Percentiles rank a stretch among this genome's conserved stretches.
phyloP scores from a whole-genome alignment of 2,113 vertebrate genomes.

The Pelvicachromis taeniatus region DNA sequence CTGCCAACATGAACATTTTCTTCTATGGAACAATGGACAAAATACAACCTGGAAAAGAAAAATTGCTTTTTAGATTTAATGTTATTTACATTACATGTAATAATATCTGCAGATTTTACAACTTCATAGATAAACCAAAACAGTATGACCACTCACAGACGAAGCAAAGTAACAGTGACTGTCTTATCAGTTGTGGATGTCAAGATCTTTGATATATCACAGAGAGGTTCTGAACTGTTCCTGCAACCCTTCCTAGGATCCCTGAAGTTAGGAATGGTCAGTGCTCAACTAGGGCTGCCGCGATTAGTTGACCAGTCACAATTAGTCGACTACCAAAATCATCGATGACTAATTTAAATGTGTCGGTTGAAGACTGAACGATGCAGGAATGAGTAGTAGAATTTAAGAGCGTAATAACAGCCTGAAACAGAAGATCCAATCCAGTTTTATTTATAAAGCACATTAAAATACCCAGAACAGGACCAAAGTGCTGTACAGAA shows the following conservation, averaged over 20 bases:
- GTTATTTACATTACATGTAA: neutral
- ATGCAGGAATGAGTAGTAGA: too few relatives aligned
- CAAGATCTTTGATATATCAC: neutral
- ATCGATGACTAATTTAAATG: too few relatives aligned
- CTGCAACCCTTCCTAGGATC: neutral
- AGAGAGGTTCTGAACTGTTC: neutral
- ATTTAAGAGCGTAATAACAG: too few relatives aligned
- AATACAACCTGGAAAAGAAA: neutral
- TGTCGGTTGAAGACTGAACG: too few relatives aligned
- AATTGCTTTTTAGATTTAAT: neutral
- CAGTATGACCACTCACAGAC: neutral
- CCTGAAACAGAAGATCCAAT: too few relatives aligned
- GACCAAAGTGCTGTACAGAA: too few relatives aligned
- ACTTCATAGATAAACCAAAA: neutral
- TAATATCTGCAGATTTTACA: neutral
- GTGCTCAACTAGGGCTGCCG: neutral
- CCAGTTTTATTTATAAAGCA: too few relatives aligned
- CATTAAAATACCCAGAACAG: too few relatives aligned
- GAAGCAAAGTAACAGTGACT: neutral
- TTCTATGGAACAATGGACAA: neutral
- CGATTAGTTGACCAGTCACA: too few relatives aligned
- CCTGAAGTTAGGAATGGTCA: neutral
- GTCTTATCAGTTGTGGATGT: neutral
- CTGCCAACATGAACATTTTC: neutral
- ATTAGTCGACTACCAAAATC: too few relatives aligned